Percentiles rank a stretch among this genome's conserved stretches.
These are phyloP conservation scores for Staurois parvus DNA, from an alignment of 2,797 vertebrate genomes.

Conservation along the genomic window DNA sequence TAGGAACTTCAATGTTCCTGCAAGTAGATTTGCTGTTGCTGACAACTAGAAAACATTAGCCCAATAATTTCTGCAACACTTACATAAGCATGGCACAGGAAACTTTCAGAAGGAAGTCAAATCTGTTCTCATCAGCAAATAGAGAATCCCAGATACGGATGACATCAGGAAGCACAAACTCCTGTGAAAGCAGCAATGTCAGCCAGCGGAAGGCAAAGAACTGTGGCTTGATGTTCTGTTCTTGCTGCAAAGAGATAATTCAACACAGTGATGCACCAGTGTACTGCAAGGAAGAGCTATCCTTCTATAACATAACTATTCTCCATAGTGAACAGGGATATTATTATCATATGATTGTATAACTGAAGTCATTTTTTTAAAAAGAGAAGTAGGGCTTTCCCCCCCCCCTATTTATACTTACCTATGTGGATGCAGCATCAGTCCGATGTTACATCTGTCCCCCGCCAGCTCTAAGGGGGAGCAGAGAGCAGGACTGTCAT, in stretches of 20 bases:
- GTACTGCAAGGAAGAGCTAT: neutral
- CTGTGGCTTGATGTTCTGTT: constrained; percentile 98
- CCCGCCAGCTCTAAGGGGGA: too few species aligned
- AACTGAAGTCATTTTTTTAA: too few species aligned
- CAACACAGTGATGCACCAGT: too few species aligned
- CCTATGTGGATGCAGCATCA: too few species aligned
- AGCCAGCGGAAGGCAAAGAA: constrained; percentile 99
- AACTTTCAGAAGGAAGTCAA: constrained; percentile 95
- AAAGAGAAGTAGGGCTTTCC: too few species aligned
- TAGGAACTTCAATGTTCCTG: too few species aligned
- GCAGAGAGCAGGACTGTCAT: too few species aligned
- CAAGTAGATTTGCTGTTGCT: too few species aligned
- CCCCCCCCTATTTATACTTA: too few species aligned
- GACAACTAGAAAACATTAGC: neutral
- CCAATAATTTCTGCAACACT: constrained; percentile 61
- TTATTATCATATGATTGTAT: too few species aligned
- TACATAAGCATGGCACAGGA: constrained; percentile 96
- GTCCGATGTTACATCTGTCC: too few species aligned
- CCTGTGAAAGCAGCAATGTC: constrained; percentile 94
- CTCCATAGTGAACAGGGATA: too few species aligned
- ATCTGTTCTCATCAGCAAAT: constrained; percentile 91
- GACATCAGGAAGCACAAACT: constrained; percentile 95
- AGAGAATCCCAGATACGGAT: constrained; percentile 98
- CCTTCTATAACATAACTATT: neutral
- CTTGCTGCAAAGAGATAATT: constrained; percentile 81